Conservation (phyloP, 2,888 invertebrate genomes). For the Chirona hameri region DNA sequence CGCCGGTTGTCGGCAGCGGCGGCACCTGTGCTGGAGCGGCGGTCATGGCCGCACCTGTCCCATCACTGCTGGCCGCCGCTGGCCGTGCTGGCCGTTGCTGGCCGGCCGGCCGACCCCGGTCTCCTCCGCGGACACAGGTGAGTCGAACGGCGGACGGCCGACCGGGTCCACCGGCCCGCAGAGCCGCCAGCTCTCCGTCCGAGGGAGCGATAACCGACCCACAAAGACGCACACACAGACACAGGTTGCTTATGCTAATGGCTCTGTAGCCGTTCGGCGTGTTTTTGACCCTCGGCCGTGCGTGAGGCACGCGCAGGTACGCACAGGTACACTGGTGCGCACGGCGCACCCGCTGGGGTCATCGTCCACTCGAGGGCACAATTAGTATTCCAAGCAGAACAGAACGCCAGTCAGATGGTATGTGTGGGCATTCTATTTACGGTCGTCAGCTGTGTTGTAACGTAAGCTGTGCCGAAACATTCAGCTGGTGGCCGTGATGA, state of each 20-base stretch:
- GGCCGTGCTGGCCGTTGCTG: neutral
- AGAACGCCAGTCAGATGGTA: too few relatives aligned
- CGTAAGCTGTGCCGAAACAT: too few relatives aligned
- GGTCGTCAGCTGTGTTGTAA: too few relatives aligned
- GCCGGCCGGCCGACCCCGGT: neutral
- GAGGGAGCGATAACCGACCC: neutral
- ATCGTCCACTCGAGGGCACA: too few relatives aligned
- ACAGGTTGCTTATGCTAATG: neutral
- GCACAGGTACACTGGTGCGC: too few relatives aligned
- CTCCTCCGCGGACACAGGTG: neutral
- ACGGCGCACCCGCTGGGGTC: too few relatives aligned
- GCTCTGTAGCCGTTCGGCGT: neutral
- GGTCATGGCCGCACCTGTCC: neutral
- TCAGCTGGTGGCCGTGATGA: too few relatives aligned
- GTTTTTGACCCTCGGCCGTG: neutral
- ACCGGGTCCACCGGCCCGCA: neutral
- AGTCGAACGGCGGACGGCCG: neutral
- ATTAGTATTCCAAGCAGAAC: too few relatives aligned
- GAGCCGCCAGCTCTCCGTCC: neutral
- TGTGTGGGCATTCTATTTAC: too few relatives aligned
- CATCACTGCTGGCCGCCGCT: neutral
- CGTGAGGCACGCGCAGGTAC: too few relatives aligned
- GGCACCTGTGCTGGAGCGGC: neutral
- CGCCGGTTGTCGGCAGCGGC: neutral
- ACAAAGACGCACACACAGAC: neutral